These are phyloP conservation scores for Drosophila sechellia DNA, from an alignment of 1,140 invertebrate genomes.

Conservation along the genomic window DNA sequence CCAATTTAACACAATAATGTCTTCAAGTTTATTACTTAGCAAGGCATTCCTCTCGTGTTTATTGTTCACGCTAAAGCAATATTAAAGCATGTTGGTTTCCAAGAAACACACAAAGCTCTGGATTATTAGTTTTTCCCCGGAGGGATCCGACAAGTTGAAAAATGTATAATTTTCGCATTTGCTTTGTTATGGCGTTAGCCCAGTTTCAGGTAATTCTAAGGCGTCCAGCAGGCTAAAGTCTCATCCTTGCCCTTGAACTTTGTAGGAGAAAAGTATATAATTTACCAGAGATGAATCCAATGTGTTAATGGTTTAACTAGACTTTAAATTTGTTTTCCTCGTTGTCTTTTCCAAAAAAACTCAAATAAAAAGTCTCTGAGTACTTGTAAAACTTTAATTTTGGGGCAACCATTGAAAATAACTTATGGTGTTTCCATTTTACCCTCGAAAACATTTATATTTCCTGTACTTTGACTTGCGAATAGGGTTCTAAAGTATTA, in stretches of 20 bases:
- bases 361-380: neutral
- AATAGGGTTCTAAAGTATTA: neutral
- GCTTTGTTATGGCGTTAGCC: slow-evolving; percentile 6
- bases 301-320: slow-evolving; percentile 7
- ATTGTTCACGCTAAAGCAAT: slow-evolving; percentile 7
- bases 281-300: slow-evolving; percentile 24
- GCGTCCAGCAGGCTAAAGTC: neutral
- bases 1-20: neutral
- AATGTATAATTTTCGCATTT: slow-evolving; percentile 10
- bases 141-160: slow-evolving; percentile 2
- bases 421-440: too few species aligned
- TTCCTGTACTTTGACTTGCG: slow-evolving; percentile 7
- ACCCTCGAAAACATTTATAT: neutral
- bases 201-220: slow-evolving; percentile 20
- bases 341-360: neutral
- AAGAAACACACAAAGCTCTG: slow-evolving; percentile 19
- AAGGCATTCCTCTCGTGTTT: neutral
- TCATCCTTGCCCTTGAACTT: slow-evolving; percentile 48
- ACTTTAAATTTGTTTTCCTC: slow-evolving; percentile 9
- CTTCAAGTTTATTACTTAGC: neutral
- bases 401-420: neutral
- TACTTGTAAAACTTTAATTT: slow-evolving; percentile 5
- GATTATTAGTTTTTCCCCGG: slow-evolving; percentile 34
- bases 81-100: slow-evolving; percentile 16
- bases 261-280: slow-evolving; percentile 11